These are phyloP conservation scores for Anastatus disparis DNA, from an alignment of 1,140 invertebrate species.

Conservation along the genomic window DNA sequence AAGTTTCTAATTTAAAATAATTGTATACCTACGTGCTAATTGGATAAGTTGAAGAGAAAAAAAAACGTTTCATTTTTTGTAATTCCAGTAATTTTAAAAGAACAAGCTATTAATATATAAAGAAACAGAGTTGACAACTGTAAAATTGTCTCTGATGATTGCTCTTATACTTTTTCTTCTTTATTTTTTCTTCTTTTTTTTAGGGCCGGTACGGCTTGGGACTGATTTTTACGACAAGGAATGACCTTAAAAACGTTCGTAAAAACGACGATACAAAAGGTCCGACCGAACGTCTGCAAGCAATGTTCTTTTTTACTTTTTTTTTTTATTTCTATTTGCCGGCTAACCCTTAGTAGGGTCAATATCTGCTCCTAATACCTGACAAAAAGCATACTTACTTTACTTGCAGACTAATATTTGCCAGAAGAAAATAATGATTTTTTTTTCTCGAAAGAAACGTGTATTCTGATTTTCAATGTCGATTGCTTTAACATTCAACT, in stretches of 20 bases:
- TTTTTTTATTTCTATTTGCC: background rate
- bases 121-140: conserved; percentile 21
- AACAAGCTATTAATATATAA: background rate
- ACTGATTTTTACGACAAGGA: conserved; percentile 24
- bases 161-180: conserved; percentile 15
- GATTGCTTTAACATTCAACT: too few species aligned
- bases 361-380: conserved; percentile 34
- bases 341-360: conserved; percentile 5
- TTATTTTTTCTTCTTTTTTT: too few species aligned
- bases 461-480: too few species aligned
- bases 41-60: too few species aligned
- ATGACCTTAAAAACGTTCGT: conserved; percentile 30
- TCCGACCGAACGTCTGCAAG: conserved; percentile 14
- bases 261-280: conserved; percentile 23
- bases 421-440: background rate
- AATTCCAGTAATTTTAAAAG: too few species aligned
- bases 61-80: too few species aligned
- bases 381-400: conserved; percentile 16
- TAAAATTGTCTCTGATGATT: conserved; percentile 31
- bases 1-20: too few species aligned
- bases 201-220: conserved; percentile 9
- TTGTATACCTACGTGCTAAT: too few species aligned
- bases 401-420: conserved; percentile 4
- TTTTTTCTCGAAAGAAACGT: too few species aligned
- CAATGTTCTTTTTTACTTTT: conserved; percentile 12